phyloP scores from a whole-genome alignment of 2,113 vertebrate genomes.

The Psettodes erumei region DNA sequence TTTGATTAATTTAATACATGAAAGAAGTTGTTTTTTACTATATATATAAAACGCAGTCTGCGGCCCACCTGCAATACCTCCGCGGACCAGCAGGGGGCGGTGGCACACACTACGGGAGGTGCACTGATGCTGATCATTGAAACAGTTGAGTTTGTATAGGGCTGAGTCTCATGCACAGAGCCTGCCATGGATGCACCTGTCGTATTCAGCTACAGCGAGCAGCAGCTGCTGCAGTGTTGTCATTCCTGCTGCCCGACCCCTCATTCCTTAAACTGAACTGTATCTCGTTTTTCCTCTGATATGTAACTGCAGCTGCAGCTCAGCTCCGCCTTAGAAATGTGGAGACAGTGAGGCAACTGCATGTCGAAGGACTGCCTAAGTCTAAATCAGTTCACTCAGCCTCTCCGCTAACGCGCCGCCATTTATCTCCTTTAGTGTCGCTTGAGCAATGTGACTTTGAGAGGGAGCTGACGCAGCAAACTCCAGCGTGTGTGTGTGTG shows the following conservation, averaged over 20 bases:
- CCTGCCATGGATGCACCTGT: constrained; percentile 60
- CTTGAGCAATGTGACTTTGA: constrained; percentile 62
- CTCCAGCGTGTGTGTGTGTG: constrained; percentile 16
- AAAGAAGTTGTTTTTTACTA: no score
- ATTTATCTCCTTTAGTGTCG: constrained; percentile 43
- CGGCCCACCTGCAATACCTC: no score
- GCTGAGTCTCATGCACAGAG: not conserved
- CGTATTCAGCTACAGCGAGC: constrained; percentile 16
- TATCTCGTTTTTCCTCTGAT: not conserved
- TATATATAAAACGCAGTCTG: no score
- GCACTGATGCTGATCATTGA: no score
- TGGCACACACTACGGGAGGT: no score
- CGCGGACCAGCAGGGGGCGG: no score
- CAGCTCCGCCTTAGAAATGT: no score
- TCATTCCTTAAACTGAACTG: constrained; percentile 5
- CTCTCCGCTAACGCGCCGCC: constrained; percentile 3
- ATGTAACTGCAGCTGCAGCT: not conserved
- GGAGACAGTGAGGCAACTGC: no score
- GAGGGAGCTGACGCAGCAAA: constrained; percentile 58
- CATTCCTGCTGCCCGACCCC: constrained; percentile 28
- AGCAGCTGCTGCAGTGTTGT: constrained; percentile 58
- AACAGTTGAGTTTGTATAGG: no score
- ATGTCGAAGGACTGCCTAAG: no score
- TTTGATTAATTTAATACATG: no score
- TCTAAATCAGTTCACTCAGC: constrained; percentile 13